Conservation (phyloP, 1,140 invertebrate genomes). For the Berghia stephanieae region DNA sequence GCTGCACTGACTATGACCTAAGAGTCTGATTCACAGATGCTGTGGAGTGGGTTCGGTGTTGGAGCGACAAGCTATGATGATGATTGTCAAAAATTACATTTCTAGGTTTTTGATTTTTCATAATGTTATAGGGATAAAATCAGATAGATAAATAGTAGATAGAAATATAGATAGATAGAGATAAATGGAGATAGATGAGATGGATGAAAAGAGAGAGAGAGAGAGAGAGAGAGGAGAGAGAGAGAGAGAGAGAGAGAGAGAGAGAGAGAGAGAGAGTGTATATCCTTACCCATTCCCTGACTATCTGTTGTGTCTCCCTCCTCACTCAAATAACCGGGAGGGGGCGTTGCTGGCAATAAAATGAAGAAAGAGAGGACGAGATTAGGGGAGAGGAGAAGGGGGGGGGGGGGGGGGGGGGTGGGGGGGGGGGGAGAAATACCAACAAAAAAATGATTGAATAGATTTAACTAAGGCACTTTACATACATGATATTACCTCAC, state of each 20-base stretch:
- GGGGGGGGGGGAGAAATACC: background rate
- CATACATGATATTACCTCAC: too few relatives aligned
- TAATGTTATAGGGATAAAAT: background rate
- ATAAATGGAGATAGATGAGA: too few relatives aligned
- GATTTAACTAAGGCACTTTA: too few relatives aligned
- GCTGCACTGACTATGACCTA: too few relatives aligned
- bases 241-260: background rate
- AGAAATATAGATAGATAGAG: too few relatives aligned
- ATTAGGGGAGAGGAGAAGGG: background rate
- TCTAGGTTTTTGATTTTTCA: background rate
- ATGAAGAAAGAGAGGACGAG: background rate
- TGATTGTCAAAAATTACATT: background rate
- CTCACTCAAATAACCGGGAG: slow-evolving; percentile 96
- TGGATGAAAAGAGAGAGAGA: too few relatives aligned
- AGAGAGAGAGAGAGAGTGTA: slow-evolving; percentile 8
- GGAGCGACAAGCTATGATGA: too few relatives aligned
- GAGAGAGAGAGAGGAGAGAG: background rate
- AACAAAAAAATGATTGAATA: background rate
- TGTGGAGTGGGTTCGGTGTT: too few relatives aligned
- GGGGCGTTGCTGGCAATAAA: slow-evolving; percentile 81
- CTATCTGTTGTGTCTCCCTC: slow-evolving; percentile 89
- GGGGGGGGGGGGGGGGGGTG: background rate
- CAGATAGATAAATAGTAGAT: background rate
- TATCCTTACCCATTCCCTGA: slow-evolving; percentile 66
- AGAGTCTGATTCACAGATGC: too few relatives aligned